A percentile compares a stretch with the other conserved stretches of the same genome.
Conservation (phyloP, 2,113 vertebrate genomes). For the Regulus satrapa region DNA sequence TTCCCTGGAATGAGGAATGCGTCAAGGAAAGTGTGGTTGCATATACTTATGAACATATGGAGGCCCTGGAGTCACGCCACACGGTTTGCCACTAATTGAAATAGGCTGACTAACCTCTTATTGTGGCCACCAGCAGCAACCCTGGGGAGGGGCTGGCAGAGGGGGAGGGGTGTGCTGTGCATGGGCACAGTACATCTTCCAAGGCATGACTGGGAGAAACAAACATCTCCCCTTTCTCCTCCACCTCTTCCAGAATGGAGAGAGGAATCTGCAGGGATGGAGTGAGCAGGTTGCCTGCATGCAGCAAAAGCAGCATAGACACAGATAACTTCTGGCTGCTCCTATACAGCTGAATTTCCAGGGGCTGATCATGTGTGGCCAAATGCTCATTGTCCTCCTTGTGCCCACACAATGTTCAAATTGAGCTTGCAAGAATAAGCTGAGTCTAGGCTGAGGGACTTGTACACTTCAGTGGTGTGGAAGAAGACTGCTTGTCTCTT, state of each 20-base stretch:
- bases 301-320: neutral
- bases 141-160: neutral
- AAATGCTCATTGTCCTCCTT: neutral
- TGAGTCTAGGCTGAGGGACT: neutral
- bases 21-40: slow-evolving; percentile 52
- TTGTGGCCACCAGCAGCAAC: slow-evolving; percentile 43
- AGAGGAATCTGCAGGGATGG: neutral
- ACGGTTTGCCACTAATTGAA: slow-evolving; percentile 57
- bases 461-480: neutral
- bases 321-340: neutral
- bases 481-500: neutral
- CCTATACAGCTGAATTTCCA: neutral
- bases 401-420: neutral
- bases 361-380: neutral
- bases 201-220: neutral
- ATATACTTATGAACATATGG: slow-evolving; percentile 27
- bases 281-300: neutral
- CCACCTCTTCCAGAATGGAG: neutral
- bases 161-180: neutral
- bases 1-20: slow-evolving; percentile 52
- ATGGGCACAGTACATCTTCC: neutral
- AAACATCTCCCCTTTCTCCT: neutral
- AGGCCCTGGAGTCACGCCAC: slow-evolving; percentile 35
- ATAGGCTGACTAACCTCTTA: slow-evolving; percentile 42
- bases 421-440: neutral